Evolutionary conservation across 2,113 vertebrate genomes (phyloP).

Genomic region (Xerus inauris): DNA sequence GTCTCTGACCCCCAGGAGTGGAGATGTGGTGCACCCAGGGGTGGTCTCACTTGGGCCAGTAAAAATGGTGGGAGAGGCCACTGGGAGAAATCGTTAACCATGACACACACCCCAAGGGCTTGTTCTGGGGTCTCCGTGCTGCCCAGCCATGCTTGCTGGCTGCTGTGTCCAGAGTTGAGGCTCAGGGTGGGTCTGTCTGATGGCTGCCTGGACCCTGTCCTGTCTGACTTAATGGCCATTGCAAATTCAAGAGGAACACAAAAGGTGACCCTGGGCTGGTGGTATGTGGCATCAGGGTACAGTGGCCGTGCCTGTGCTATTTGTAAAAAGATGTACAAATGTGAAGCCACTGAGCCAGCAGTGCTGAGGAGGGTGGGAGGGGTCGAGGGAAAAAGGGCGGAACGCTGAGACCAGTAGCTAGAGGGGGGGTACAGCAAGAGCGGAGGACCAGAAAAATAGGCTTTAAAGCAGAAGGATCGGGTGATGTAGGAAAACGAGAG

Average conservation of each 20-base stretch:
- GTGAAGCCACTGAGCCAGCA: background rate
- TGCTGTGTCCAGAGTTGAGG: background rate
- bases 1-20: background rate
- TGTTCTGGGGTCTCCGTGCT: background rate
- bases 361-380: background rate
- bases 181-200: background rate
- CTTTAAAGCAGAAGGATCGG: background rate
- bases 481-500: background rate
- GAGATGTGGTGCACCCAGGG: background rate
- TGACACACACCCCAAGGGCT: background rate
- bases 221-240: background rate
- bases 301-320: rapidly evolving
- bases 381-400: background rate
- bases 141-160: background rate
- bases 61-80: background rate
- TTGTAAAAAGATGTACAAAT: background rate
- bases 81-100: background rate
- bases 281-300: background rate
- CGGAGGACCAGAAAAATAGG: background rate
- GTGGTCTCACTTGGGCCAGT: background rate
- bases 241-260: background rate
- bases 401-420: background rate
- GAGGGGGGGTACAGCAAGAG: background rate
- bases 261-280: too few species aligned
- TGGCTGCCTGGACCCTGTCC: background rate